phyloP scores from a whole-genome alignment of 2,888 invertebrate genomes.

The Acholoe squamosa region DNA sequence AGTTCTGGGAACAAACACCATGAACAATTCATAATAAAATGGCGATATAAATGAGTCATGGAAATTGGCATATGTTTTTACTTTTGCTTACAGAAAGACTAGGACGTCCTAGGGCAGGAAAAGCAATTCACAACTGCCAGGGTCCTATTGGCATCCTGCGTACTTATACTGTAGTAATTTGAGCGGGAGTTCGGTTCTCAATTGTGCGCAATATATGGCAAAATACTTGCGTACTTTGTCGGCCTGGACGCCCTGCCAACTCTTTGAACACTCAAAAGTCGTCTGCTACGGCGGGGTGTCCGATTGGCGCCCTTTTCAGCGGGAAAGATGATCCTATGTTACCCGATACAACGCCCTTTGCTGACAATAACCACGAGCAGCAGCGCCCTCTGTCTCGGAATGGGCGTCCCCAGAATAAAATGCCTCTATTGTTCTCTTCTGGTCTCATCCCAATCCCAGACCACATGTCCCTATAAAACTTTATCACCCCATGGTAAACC shows the following conservation, averaged over 20 bases:
- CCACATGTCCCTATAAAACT: not conserved
- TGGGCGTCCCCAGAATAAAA: not conserved
- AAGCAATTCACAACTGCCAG: not conserved
- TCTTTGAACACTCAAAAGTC: conserved; percentile 18
- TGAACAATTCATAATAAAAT: too few relatives aligned
- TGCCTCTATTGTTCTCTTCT: conserved; percentile 24
- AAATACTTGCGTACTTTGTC: conserved; percentile 44
- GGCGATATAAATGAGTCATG: too few relatives aligned
- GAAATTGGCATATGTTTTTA: not conserved
- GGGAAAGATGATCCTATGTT: conserved; percentile 42
- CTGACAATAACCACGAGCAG: not conserved
- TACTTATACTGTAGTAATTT: not conserved
- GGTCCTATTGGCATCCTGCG: not conserved
- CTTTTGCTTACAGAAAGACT: not conserved
- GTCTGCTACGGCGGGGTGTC: not conserved
- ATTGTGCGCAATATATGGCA: not conserved
- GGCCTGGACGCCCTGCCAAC: not conserved
- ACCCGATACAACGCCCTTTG: conserved; percentile 18
- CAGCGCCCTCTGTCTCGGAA: conserved; percentile 49
- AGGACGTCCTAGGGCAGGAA: too few relatives aligned
- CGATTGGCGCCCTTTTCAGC: conserved; percentile 26
- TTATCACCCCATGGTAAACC: not conserved
- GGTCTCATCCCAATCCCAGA: not conserved
- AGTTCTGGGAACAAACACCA: too few relatives aligned
- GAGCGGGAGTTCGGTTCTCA: not conserved